Evolutionary conservation across 2,113 vertebrate species (phyloP), one percentile per base, ranked within the genome.

Genomic region (Lynx canadensis): DNA sequence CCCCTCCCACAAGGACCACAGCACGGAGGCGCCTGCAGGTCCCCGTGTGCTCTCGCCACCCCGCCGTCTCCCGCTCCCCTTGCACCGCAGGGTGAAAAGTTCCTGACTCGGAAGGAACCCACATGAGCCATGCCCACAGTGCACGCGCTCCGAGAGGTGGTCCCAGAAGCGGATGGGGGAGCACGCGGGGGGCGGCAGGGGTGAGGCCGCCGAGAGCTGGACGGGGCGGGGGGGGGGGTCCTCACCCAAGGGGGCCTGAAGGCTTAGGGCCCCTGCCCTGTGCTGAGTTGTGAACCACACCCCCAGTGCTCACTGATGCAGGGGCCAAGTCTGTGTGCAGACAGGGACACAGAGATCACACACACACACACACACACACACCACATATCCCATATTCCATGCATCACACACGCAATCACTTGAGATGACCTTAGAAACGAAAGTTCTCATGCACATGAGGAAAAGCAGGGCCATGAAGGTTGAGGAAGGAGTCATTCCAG

Each of bases 151-250:
- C 4, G 19, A 16, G 57, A 25, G 1, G 2, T 6, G 52, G 48
- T 19, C 25, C n/a, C 25, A 38, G 25, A 9, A 11, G 2, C 27
- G 18, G 57, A 1, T 0, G 12, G 65, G 15, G 48, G 65, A 57
- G 23, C 0, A 1, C 29, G 8, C 12, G 3, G 4, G 2, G 16
- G 7, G 0, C 2, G 21, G 14, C 2, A 21, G 81, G 7, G 2
- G 16, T 29, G 71, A 21, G 52, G 0, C 13, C 5, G 14, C 27
- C 1, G 0, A 23, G 57, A 60, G 55, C 1, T 5, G 10, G 15
- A 31, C 4, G 13, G 78, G 45, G 7, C 7, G 10, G 15, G 31
- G 13, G 78, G 10, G 11, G 45, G 38, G 19, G 33, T 31, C 18
- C 12, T 16, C 3, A 23, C 21, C 52, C 3, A 1, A 1, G 7